Evolutionary conservation across 2,113 vertebrate species (phyloP), one percentile per base, ranked within the genome.

Genomic region (Calonectris borealis): DNA sequence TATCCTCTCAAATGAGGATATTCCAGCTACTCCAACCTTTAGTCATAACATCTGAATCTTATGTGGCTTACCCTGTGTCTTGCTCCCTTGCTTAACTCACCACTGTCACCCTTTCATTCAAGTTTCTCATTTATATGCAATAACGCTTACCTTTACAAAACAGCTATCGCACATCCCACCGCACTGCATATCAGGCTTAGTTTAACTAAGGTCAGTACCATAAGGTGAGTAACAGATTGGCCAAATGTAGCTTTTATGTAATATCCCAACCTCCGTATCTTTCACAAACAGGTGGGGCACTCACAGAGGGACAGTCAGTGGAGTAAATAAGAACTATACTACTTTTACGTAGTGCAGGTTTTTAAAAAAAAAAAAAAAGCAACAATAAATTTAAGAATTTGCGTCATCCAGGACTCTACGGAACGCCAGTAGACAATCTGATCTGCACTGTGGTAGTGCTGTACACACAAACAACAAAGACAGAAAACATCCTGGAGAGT

Each of bases 391-490:
- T 48, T 16, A 55, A 42, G n/a, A 82, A 88, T 93, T 36, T 54
- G 40, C 7, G 10, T 85, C 57, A 78, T 38, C 29, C 36, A 48
- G 32, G 60, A 79, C 34, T 38, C 44, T 52, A 10, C 2, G 36
- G 64, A 96, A 82, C 7, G 8, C 54, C 78, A 73, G 20, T 4
- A 52, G 36, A 70, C 24, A 51, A 76, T 70, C 77, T 55, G 76
- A 83, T 82, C 64, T 76, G 66, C 57, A 40, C 83, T 54, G 38
- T 38, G 48, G 52, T 26, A 83, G 61, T 2, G 18, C 48, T 61
- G 61, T 21, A 42, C 68, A 79, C 88, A 84, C 64, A 97, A 94
- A 91, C 86, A 95, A 82, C 77, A 92, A n/a, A 46, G 72, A 40
- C 70, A 68, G 61, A 71, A 80, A 93, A 92, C 55, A 81, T 72